These are phyloP conservation scores for Eira barbara DNA, from an alignment of 2,113 vertebrate species.

Conservation along the genomic window DNA sequence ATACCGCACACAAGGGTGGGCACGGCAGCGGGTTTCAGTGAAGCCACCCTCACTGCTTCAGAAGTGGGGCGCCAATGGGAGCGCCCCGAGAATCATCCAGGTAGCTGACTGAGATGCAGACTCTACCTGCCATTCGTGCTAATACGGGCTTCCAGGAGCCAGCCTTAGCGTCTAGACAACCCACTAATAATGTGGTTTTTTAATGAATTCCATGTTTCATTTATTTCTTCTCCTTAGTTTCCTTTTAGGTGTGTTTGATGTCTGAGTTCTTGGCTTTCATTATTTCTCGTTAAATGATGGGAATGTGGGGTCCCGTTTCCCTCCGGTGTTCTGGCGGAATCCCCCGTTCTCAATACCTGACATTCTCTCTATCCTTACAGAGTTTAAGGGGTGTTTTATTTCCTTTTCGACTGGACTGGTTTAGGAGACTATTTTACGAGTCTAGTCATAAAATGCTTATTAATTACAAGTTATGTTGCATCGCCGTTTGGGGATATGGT, in stretches of 20 bases:
- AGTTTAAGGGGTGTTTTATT: neutral
- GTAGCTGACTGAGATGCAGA: accelerated
- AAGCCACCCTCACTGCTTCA: neutral
- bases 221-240: neutral
- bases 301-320: no score
- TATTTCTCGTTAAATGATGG: neutral
- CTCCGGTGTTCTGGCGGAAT: neutral
- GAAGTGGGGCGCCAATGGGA: neutral
- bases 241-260: neutral
- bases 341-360: no score
- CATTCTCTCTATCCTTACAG: accelerated
- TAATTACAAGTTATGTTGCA: neutral
- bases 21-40: accelerated
- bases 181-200: neutral
- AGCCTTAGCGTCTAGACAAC: accelerated
- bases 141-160: no score
- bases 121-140: accelerated
- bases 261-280: neutral
- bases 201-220: neutral
- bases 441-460: neutral
- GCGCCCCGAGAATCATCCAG: accelerated
- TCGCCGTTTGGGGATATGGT: neutral
- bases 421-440: neutral
- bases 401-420: neutral
- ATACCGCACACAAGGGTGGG: neutral